phyloP scores from a whole-genome alignment of 2,888 invertebrate species.

The Agrilus biguttatus region DNA sequence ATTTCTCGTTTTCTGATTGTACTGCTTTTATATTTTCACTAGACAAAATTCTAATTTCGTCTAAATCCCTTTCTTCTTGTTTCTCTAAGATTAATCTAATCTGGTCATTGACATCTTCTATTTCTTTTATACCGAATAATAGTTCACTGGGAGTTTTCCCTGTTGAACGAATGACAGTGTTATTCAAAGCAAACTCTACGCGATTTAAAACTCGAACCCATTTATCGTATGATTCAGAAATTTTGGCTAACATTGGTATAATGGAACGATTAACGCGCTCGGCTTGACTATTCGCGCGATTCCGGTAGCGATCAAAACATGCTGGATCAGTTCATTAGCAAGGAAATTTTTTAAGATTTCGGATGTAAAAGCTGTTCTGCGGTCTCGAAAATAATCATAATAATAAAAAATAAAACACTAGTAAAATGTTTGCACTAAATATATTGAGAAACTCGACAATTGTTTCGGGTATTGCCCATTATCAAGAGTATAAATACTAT shows the following conservation, averaged over 20 bases:
- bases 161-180: conserved; percentile 15
- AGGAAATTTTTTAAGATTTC: conserved; percentile 13
- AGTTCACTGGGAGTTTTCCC: conserved; percentile 16
- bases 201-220: conserved; percentile 12
- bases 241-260: conserved; percentile 15
- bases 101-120: conserved; percentile 4
- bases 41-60: background rate
- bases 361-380: conserved; percentile 17
- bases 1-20: conserved; percentile 3
- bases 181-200: conserved; percentile 13
- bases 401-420: too few species aligned
- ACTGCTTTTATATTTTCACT: conserved; percentile 4
- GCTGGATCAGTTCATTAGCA: conserved; percentile 9
- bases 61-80: conserved; percentile 6
- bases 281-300: conserved; percentile 20
- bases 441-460: too few species aligned
- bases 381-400: conserved; percentile 10
- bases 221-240: conserved; percentile 5
- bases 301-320: conserved; percentile 14
- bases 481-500: too few species aligned
- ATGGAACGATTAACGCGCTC: conserved; percentile 13
- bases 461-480: too few species aligned
- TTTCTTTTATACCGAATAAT: conserved; percentile 17
- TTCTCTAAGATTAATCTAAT: conserved; percentile 1
- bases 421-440: background rate